Conservation (phyloP, 2,888 invertebrate genomes). For the Zygaena filipendulae region DNA sequence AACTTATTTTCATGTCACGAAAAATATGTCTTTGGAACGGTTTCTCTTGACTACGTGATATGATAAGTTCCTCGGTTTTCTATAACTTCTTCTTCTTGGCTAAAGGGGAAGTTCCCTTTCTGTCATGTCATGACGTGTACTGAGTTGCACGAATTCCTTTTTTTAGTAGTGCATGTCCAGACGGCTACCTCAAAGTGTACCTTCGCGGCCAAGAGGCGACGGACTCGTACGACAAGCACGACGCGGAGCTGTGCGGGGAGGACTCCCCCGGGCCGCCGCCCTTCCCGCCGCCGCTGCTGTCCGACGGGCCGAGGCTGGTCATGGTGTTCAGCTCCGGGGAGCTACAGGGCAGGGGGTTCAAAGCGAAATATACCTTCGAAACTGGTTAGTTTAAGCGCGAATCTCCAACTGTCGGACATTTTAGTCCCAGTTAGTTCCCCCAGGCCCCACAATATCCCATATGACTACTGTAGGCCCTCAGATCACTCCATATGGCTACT, state of each 20-base stretch:
- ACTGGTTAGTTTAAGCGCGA: conserved; percentile 67
- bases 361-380: conserved; percentile 87
- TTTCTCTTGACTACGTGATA: no score
- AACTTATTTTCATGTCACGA: no score
- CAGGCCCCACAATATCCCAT: no score
- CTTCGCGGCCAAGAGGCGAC: conserved; percentile 92
- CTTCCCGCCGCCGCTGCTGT: conserved; percentile 83
- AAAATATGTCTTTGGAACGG: no score
- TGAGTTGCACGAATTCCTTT: no score
- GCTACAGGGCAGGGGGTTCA: conserved; percentile 90
- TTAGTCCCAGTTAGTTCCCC: background rate
- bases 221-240: conserved; percentile 93
- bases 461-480: no score
- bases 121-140: no score
- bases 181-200: conserved; percentile 92
- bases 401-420: background rate
- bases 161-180: conserved; percentile 82
- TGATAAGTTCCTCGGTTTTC: no score
- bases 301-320: conserved; percentile 92
- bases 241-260: conserved; percentile 91
- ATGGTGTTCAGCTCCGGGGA: conserved; percentile 97
- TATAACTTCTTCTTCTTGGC: no score
- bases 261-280: conserved; percentile 40
- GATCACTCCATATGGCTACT: no score
- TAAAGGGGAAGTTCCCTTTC: no score